Percentiles rank a stretch among this genome's conserved stretches.
Conservation (phyloP, 2,113 vertebrate species). For the Phalacrocorax pelagicus region DNA sequence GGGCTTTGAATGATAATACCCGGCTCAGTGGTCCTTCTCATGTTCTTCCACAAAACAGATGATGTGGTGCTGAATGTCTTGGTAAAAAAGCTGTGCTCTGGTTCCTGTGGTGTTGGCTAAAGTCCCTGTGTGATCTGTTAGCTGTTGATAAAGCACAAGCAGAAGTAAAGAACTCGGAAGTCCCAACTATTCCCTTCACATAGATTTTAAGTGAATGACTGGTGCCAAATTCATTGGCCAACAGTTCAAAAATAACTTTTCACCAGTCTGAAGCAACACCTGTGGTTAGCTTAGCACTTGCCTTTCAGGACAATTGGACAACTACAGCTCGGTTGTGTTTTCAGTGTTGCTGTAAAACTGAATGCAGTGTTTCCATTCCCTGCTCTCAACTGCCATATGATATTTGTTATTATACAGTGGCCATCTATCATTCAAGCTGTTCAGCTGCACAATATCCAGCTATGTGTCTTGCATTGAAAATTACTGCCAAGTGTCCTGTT, state of each 20-base stretch:
- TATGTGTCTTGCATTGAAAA: not conserved
- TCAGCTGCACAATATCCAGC: not conserved
- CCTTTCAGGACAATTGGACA: not conserved
- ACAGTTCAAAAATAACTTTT: not conserved
- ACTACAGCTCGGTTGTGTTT: not conserved
- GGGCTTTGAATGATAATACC: not conserved
- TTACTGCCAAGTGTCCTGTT: not conserved
- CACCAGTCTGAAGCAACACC: not conserved
- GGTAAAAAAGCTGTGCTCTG: not conserved
- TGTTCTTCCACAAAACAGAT: not conserved
- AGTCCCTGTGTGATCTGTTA: not conserved
- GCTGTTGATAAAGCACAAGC: not conserved
- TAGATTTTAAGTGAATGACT: not conserved
- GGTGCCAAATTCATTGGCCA: not conserved
- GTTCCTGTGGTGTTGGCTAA: not conserved
- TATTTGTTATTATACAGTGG: not conserved
- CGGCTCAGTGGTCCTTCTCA: not conserved
- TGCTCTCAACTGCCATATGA: not conserved
- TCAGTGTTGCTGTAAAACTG: not conserved
- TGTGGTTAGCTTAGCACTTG: not conserved
- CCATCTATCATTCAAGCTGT: not conserved
- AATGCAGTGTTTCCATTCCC: not conserved
- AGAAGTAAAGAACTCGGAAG: not conserved
- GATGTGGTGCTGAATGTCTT: not conserved
- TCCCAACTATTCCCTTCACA: not conserved